Percentiles rank a stretch among this genome's conserved stretches.
These are phyloP conservation scores for Fabriciana adippe DNA, from an alignment of 2,888 invertebrate species.

Conservation along the genomic window DNA sequence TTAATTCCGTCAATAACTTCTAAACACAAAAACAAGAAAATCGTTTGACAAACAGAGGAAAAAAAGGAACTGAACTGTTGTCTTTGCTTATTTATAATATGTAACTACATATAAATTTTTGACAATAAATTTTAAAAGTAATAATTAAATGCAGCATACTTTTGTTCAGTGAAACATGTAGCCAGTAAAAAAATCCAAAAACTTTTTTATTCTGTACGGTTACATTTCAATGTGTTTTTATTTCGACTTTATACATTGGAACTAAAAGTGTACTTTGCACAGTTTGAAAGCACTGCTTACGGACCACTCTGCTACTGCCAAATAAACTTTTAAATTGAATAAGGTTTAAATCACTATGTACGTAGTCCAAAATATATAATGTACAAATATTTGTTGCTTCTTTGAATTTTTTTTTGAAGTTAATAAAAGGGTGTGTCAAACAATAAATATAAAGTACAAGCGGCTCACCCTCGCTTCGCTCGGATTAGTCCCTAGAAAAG, in stretches of 20 bases:
- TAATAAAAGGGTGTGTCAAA: too few species aligned
- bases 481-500: too few species aligned
- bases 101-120: too few species aligned
- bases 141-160: background rate
- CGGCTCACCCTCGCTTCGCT: too few species aligned
- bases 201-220: constrained; percentile 7
- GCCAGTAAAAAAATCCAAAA: background rate
- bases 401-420: background rate
- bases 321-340: constrained; percentile 32
- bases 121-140: background rate
- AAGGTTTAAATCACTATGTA: constrained; percentile 22
- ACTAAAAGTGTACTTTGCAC: constrained; percentile 15
- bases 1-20: too few species aligned
- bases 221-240: constrained; percentile 19
- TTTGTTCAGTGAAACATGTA: background rate
- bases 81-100: too few species aligned
- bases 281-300: constrained; percentile 21
- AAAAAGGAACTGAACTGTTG: too few species aligned
- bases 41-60: too few species aligned
- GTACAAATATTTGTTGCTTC: background rate
- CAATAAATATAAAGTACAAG: too few species aligned
- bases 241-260: constrained; percentile 22
- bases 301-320: constrained; percentile 19
- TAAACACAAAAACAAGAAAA: too few species aligned
- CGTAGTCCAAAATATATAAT: background rate